A percentile compares a stretch with the other conserved stretches of the same genome.
These are phyloP conservation scores for Stenotaenia linearis DNA, from an alignment of 2,888 invertebrate genomes.

Conservation along the genomic window DNA sequence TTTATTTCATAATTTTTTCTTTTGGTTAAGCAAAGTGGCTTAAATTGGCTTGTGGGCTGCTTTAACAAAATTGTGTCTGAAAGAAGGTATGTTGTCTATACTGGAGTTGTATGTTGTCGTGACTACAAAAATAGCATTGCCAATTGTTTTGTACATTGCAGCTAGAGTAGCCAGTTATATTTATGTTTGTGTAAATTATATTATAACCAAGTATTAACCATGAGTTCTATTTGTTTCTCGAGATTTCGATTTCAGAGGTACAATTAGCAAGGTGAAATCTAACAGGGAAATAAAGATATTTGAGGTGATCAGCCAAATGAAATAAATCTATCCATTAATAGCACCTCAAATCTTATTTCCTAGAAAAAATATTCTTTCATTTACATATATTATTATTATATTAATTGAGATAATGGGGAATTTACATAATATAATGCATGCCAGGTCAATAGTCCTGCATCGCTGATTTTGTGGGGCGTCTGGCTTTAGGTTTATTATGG, in stretches of 20 bases:
- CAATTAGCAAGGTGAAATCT: background rate
- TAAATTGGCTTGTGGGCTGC: background rate
- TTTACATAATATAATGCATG: slow-evolving; percentile 13
- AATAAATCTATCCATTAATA: background rate
- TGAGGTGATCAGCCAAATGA: slow-evolving; percentile 4
- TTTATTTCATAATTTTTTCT: background rate
- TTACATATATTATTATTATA: slow-evolving; percentile 22
- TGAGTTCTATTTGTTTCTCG: slow-evolving; percentile 14
- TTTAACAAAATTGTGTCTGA: background rate
- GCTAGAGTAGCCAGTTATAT: slow-evolving; percentile 27
- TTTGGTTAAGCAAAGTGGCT: background rate
- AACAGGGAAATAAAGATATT: background rate
- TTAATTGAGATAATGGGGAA: slow-evolving; percentile 19
- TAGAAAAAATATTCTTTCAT: background rate
- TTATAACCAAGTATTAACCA: slow-evolving; percentile 9
- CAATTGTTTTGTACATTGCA: slow-evolving; percentile 28
- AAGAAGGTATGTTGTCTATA: background rate
- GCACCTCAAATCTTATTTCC: background rate
- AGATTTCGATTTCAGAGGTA: background rate
- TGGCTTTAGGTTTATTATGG: slow-evolving; percentile 4
- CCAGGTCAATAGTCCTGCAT: slow-evolving; percentile 5
- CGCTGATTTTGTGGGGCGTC: background rate
- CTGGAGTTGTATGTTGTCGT: background rate
- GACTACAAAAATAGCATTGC: background rate
- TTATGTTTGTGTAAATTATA: slow-evolving; percentile 27